A percentile compares a stretch with the other conserved stretches of the same genome.
phyloP scores from a whole-genome alignment of 2,888 invertebrate species.

The Chalcis sispes region DNA sequence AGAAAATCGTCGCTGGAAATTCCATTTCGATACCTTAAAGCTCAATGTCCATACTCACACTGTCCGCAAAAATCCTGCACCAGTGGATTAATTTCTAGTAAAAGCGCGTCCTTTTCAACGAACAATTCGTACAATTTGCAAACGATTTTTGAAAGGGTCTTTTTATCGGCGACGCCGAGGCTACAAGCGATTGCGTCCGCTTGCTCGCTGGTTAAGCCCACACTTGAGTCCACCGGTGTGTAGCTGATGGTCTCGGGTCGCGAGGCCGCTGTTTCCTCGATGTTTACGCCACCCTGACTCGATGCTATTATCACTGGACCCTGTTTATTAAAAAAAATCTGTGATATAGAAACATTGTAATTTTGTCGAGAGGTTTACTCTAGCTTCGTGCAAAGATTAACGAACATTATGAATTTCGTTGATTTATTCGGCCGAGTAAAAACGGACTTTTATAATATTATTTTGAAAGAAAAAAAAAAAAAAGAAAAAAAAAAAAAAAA shows the following conservation, averaged over 20 bases:
- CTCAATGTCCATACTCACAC: no score
- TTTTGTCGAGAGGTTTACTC: no score
- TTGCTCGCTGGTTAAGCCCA: slow-evolving; percentile 85
- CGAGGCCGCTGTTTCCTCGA: slow-evolving; percentile 93
- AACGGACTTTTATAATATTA: no score
- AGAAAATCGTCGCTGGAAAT: no score
- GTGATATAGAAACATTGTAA: no score
- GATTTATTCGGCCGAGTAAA: no score
- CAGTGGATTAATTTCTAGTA: slow-evolving; percentile 80
- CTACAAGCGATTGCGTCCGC: slow-evolving; percentile 81
- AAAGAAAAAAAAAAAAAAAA: no score
- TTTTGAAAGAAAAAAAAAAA: no score
- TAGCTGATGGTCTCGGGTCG: slow-evolving; percentile 92
- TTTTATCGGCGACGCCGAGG: slow-evolving; percentile 61
- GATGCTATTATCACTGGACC: slow-evolving; percentile 96
- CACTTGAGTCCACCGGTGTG: slow-evolving; percentile 87
- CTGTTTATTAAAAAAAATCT: no score
- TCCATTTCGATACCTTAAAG: no score
- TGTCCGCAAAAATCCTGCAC: slow-evolving; percentile 40
- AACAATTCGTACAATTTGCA: slow-evolving; percentile 78
- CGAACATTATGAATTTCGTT: no score
- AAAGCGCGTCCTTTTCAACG: slow-evolving; percentile 77
- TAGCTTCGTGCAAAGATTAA: no score
- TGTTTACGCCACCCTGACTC: slow-evolving; percentile 94
- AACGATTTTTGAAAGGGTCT: slow-evolving; percentile 54